Conservation (phyloP, 2,797 vertebrate species). For the Sandelia bainsii region DNA sequence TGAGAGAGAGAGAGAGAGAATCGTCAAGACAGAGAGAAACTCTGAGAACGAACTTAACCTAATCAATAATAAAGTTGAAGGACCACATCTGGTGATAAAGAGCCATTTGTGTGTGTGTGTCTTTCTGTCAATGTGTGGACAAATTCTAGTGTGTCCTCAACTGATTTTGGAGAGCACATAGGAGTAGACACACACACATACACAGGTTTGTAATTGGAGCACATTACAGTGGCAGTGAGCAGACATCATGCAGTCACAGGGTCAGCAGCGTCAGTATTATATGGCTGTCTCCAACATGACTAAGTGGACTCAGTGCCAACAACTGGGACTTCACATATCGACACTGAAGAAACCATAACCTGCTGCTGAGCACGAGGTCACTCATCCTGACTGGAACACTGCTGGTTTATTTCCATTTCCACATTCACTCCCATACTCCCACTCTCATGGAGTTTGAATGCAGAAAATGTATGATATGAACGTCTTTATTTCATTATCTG, state of each 20-base stretch:
- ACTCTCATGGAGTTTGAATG: background rate
- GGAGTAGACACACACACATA: background rate
- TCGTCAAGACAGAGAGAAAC: background rate
- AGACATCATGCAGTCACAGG: constrained; percentile 21
- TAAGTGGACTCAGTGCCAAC: constrained; percentile 25
- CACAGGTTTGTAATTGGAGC: constrained; percentile 27
- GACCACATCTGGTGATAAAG: constrained; percentile 36
- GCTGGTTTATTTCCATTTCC: background rate
- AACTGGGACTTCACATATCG: constrained; percentile 38
- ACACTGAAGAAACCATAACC: constrained; percentile 10
- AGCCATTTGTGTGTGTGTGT: constrained; percentile 2
- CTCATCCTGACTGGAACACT: constrained; percentile 8
- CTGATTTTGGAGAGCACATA: too few species aligned
- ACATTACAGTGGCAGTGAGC: background rate
- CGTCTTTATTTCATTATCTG: too few species aligned
- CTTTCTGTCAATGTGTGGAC: background rate
- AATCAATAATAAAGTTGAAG: constrained; percentile 55
- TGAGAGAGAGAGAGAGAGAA: background rate
- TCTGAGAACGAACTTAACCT: constrained; percentile 17
- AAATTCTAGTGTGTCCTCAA: too few species aligned
- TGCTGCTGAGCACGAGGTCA: constrained; percentile 18
- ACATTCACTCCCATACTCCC: background rate
- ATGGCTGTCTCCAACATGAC: constrained; percentile 33
- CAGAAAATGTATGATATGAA: background rate
- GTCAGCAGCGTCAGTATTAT: constrained; percentile 44